These are phyloP conservation scores for Cossypha heuglini DNA, from an alignment of 2,797 vertebrate species.

Conservation along the genomic window DNA sequence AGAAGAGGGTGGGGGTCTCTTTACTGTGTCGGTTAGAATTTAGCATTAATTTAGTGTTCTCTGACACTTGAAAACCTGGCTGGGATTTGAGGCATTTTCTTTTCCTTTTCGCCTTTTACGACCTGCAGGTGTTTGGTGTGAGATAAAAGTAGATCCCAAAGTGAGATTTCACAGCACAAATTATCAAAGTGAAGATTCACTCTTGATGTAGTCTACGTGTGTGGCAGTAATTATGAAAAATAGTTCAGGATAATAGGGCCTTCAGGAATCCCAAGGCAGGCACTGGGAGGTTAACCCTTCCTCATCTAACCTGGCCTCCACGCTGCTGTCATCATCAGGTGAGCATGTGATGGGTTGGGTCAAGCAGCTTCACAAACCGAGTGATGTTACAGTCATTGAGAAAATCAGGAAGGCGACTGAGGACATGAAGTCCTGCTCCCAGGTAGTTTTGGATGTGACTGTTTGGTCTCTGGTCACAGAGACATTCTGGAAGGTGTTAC, in stretches of 20 bases:
- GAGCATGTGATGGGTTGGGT: neutral
- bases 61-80: conserved; percentile 66
- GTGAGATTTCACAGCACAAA: conserved; percentile 73
- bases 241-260: conserved; percentile 72
- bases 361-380: neutral
- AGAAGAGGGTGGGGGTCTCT: conserved; percentile 34
- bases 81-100: conserved; percentile 48
- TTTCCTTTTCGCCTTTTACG: conserved; percentile 69
- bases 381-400: neutral
- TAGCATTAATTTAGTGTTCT: conserved; percentile 57
- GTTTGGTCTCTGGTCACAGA: neutral
- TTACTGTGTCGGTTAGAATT: conserved; percentile 38
- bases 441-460: neutral
- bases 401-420: rapidly evolving
- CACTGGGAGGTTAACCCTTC: conserved; percentile 63
- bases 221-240: conserved; percentile 79
- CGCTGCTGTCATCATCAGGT: neutral
- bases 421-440: neutral
- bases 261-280: conserved; percentile 68
- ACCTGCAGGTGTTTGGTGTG: conserved; percentile 77
- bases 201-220: conserved; percentile 80
- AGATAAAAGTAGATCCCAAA: conserved; percentile 79
- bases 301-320: conserved; percentile 39
- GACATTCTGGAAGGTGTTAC: neutral
- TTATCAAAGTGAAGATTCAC: conserved; percentile 78